phyloP scores from a whole-genome alignment of 2,888 invertebrate genomes.

The Chelonus formosanus region DNA sequence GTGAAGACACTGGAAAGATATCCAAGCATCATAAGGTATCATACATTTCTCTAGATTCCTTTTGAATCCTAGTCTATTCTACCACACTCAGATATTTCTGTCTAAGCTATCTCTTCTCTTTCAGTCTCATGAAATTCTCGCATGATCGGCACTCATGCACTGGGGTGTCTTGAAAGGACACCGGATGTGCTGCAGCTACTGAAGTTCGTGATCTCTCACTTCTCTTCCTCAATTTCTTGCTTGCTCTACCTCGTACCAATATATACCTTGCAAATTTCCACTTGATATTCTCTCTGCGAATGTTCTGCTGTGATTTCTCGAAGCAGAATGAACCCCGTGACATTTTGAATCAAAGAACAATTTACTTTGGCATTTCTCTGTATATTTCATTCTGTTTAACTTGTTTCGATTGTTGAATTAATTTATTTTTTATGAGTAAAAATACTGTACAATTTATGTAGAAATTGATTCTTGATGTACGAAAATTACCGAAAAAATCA shows the following conservation, averaged over 20 bases:
- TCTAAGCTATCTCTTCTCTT: constrained; percentile 1
- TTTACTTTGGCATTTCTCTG: constrained; percentile 4
- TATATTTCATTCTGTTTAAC: constrained; percentile 13
- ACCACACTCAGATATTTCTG: constrained; percentile 6
- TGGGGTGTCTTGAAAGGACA: constrained; percentile 2
- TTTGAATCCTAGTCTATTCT: constrained; percentile 4
- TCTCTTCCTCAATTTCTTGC: background rate
- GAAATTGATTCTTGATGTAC: too few species aligned
- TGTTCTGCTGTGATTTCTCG: constrained; percentile 12
- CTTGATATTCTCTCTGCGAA: constrained; percentile 21
- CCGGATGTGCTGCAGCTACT: constrained; percentile 16
- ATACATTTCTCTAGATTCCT: constrained; percentile 1
- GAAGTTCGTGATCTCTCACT: constrained; percentile 5
- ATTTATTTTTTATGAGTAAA: constrained; percentile 16
- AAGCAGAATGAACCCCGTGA: constrained; percentile 4
- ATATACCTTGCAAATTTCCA: constrained; percentile 13
- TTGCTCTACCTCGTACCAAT: constrained; percentile 7
- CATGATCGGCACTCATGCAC: constrained; percentile 18
- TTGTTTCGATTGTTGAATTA: constrained; percentile 16
- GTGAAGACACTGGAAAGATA: constrained; percentile 55
- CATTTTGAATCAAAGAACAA: constrained; percentile 2
- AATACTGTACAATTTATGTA: too few species aligned
- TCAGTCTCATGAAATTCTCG: constrained; percentile 6
- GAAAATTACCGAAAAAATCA: too few species aligned
- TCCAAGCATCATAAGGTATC: background rate